Conservation (phyloP, 2,113 vertebrate species). For the Catharus fuscescens region DNA sequence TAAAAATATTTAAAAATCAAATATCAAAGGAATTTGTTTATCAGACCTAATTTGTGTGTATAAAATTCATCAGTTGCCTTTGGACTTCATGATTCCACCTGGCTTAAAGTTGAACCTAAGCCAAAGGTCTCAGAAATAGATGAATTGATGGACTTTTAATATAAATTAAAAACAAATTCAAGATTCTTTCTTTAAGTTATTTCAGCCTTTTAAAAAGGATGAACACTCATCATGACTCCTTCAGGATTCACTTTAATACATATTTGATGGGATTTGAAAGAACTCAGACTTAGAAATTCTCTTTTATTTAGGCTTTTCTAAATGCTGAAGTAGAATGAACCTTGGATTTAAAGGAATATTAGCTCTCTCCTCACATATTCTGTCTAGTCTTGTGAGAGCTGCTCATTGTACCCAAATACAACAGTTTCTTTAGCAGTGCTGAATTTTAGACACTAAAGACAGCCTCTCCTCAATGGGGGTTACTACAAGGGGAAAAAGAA, state of each 20-base stretch:
- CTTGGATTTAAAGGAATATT: conserved; percentile 79
- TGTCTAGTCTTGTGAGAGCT: conserved; percentile 82
- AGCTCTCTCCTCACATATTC: conserved; percentile 87
- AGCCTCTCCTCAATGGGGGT: conserved; percentile 83
- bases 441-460: conserved; percentile 85
- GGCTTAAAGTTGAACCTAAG: not conserved
- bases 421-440: conserved; percentile 83
- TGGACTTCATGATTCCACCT: not conserved
- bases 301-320: conserved; percentile 69
- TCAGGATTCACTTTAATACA: conserved; percentile 63
- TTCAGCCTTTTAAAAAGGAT: conserved; percentile 37
- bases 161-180: conserved; percentile 1
- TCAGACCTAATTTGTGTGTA: not conserved
- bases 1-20: not conserved
- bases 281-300: conserved; percentile 51
- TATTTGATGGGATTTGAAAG: conserved; percentile 66
- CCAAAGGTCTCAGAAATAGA: not conserved
- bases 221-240: conserved; percentile 21
- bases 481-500: conserved; percentile 79
- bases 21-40: not conserved
- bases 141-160: not conserved
- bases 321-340: conserved; percentile 61
- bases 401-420: conserved; percentile 85
- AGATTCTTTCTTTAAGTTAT: not conserved
- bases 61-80: not conserved